Conservation (phyloP, 2,113 vertebrate genomes). For the Alligator mississippiensis region DNA sequence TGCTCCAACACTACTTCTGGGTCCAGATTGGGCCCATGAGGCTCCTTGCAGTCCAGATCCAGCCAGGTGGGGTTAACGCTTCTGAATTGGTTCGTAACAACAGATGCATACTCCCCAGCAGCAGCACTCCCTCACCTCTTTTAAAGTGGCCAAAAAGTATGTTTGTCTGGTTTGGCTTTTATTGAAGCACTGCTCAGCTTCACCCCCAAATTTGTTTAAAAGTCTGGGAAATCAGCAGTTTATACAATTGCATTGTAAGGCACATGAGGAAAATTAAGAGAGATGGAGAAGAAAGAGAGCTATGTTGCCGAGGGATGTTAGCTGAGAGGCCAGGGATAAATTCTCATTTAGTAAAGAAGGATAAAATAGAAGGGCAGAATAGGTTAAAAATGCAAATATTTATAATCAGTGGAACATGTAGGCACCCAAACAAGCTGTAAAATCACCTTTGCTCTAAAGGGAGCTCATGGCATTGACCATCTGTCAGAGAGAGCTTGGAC, state of each 20-base stretch:
- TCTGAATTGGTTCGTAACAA: no score
- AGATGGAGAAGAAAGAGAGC: neutral
- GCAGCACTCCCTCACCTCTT: no score
- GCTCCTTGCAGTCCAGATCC: no score
- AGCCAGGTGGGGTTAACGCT: no score
- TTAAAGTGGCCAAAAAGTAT: no score
- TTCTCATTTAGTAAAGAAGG: neutral
- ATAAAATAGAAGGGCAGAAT: neutral
- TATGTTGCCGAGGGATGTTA: neutral
- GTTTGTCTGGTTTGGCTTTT: neutral
- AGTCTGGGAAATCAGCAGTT: slow-evolving; percentile 12
- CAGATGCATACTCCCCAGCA: no score
- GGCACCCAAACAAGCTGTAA: neutral
- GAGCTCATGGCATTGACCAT: neutral
- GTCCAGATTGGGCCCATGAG: no score
- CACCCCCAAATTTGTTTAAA: neutral
- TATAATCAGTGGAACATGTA: neutral
- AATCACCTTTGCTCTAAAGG: neutral
- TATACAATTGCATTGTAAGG: neutral
- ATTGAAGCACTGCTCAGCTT: neutral
- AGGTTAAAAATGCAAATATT: neutral
- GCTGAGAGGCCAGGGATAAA: neutral
- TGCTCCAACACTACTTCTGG: no score
- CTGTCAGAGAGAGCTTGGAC: neutral
- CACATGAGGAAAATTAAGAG: neutral